phyloP scores from a whole-genome alignment of 2,797 vertebrate genomes.

The Catharus ustulatus region DNA sequence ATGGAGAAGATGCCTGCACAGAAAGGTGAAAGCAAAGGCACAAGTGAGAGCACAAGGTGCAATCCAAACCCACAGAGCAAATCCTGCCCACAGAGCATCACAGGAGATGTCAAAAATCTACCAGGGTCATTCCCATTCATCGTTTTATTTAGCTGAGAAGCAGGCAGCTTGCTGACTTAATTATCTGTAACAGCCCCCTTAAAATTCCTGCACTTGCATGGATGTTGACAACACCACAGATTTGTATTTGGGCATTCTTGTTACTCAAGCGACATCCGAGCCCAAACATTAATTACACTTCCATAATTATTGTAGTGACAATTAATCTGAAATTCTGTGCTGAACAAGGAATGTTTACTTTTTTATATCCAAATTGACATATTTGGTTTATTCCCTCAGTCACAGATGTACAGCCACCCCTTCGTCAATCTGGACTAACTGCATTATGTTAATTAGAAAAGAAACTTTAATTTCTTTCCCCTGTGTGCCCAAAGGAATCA shows the following conservation, averaged over 20 bases:
- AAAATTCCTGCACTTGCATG: slow-evolving; percentile 24
- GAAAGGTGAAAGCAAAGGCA: slow-evolving; percentile 61
- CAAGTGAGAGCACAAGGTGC: neutral
- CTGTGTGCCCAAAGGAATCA: neutral
- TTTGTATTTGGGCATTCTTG: slow-evolving; percentile 31
- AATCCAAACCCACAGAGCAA: neutral
- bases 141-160: slow-evolving; percentile 60
- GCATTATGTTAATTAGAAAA: slow-evolving; percentile 60
- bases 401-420: slow-evolving; percentile 43
- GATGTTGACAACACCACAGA: slow-evolving; percentile 47
- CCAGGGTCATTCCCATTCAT: slow-evolving; percentile 42
- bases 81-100: neutral
- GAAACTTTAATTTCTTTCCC: slow-evolving; percentile 50
- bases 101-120: slow-evolving; percentile 25
- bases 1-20: slow-evolving; percentile 7
- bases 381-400: slow-evolving; percentile 62
- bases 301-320: slow-evolving; percentile 62
- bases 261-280: slow-evolving; percentile 44
- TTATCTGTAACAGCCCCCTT: slow-evolving; percentile 43
- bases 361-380: slow-evolving; percentile 46
- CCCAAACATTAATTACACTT: slow-evolving; percentile 64
- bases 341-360: slow-evolving; percentile 45
- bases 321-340: slow-evolving; percentile 53
- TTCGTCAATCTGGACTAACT: slow-evolving; percentile 22
- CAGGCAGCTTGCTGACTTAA: slow-evolving; percentile 62